Base-by-base conservation (phyloP, 2,113 vertebrate species). In the Campylorhamphus procurvoides region DNA sequence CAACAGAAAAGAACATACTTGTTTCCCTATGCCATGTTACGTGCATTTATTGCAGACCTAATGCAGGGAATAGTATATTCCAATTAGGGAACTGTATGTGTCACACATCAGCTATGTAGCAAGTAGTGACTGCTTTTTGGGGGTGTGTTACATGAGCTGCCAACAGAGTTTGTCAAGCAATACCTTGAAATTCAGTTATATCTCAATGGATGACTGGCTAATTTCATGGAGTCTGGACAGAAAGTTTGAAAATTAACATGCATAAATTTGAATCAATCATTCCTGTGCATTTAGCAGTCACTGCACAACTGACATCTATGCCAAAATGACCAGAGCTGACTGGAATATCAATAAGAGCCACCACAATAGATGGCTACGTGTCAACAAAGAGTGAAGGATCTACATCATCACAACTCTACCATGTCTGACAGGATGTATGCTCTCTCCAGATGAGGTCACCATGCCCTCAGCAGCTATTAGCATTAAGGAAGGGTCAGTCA, bases 201-300 rank as follows among this genome's bases (percentile, higher is more conserved):
- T 71, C 85, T 92, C 84, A 73, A 9, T 40, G 85, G 90, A 88
- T 81, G 96, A 86, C 64, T 93, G 56, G 84, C 87, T 95, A 84
- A 96, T 96, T 97, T 95, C 81, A 91, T 1, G 11, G 79, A 91
- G 49, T 94, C 78, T 96, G 84, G 84, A 93, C 63, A 3, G 84
- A 86, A 96, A 94, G 67, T 84, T 90, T 93, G 84, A 95, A 89
- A 95, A 97, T 96, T 92, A 97, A 90, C 88, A 95, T 33, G 91
- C 93, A 96, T 96, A 97, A 90, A 97, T 97, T 90, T 79, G 90
- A 97, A 96, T 95, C 93, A 92, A 96, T 98, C 92, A 91, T 93
- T 86, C 52, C 69, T 69, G 27, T 80, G 94, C 60, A 90, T 74
- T 94, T 87, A 95, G 42, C 91, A 96, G 76, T 92, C 92, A 72